These are phyloP conservation scores for Drosophila serrata DNA, from an alignment of 1,140 invertebrate species.

Conservation along the genomic window DNA sequence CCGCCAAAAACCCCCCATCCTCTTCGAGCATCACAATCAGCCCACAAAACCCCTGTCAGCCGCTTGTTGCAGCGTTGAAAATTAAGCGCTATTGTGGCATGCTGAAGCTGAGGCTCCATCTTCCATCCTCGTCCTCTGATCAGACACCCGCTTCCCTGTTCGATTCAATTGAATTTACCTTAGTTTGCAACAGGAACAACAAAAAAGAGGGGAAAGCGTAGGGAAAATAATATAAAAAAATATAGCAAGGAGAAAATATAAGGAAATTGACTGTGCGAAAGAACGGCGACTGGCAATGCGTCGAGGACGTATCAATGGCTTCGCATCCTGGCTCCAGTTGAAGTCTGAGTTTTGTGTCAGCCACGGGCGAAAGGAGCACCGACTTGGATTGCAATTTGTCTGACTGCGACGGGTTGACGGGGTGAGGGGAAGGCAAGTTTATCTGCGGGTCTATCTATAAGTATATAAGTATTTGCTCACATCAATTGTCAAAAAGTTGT, in stretches of 20 bases:
- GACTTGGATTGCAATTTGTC: slow-evolving; percentile 72
- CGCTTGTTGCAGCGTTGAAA: slow-evolving; percentile 67
- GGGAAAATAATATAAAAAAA: slow-evolving; percentile 35
- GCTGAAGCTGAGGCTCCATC: slow-evolving; percentile 43
- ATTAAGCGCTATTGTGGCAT: slow-evolving; percentile 76
- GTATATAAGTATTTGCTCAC: slow-evolving; percentile 77
- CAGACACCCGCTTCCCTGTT: slow-evolving; percentile 22
- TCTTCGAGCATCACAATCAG: background rate
- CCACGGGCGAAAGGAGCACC: slow-evolving; percentile 21
- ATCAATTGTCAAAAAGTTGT: slow-evolving; percentile 80
- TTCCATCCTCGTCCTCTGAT: slow-evolving; percentile 14
- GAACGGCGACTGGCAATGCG: slow-evolving; percentile 31
- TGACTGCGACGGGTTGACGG: slow-evolving; percentile 22
- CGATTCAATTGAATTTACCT: slow-evolving; percentile 80
- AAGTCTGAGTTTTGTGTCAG: slow-evolving; percentile 34
- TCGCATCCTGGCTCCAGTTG: slow-evolving; percentile 5
- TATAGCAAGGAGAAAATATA: slow-evolving; percentile 36
- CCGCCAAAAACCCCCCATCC: background rate
- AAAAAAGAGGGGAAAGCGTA: background rate
- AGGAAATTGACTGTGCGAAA: slow-evolving; percentile 65
- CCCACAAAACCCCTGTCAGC: slow-evolving; percentile 19
- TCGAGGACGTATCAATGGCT: slow-evolving; percentile 54
- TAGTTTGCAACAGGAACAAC: slow-evolving; percentile 51
- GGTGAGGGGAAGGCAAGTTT: slow-evolving; percentile 39
- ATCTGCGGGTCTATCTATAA: slow-evolving; percentile 63